Base-by-base conservation (phyloP, 2,113 vertebrate species). In the Drymodes brunneopygia region DNA sequence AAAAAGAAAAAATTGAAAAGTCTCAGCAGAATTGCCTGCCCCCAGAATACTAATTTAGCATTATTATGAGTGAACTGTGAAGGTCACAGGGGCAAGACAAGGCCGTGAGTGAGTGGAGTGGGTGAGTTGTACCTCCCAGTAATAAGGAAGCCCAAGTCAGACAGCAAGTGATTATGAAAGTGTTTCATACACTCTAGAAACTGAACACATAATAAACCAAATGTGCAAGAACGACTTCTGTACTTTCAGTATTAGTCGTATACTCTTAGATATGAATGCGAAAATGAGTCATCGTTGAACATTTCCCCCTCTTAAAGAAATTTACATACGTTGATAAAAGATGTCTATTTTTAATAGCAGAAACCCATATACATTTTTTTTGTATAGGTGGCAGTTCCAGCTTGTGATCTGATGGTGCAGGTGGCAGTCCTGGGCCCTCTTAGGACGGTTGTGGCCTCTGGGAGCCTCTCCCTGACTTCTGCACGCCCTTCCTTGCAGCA, bases 231-330 rank as follows among this genome's bases (percentile, higher is more conserved):
- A 60, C 2, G 2, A 78, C 73, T 93, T 40, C 56, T 56, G 51
- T 53, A 47, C 88, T 92, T 81, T 74, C 17, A 11, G 17, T 93
- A 92, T 96, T 94, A 95, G 65, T 71, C 0, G 31, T 57, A 60
- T 72, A 81, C 95, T 86, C 96, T 93, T 88, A 93, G 80, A 92
- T 81, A 22, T 81, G 92, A 97, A 94, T 93, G 88, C 1, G 0
- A 74, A 90, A 95, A 64, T 96, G 95, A 97, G 92, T 97, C 93
- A 97, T 70, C 48, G 9, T 12, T n/a, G 72, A 93, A 77, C 72
- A 90, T 71, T 92, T 95, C 42, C 28, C 71, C 33, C 53, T 86
- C 82, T 74, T 70, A 67, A 67, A 86, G 90, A 48, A 66, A 92
- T 95, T 95, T 94, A 25, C 80, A 86, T 86, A 92, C 75, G 64